Percentiles rank a stretch among this genome's conserved stretches.
These are phyloP conservation scores for Takifugu bimaculatus DNA, from an alignment of 2,113 vertebrate genomes.

Conservation along the genomic window DNA sequence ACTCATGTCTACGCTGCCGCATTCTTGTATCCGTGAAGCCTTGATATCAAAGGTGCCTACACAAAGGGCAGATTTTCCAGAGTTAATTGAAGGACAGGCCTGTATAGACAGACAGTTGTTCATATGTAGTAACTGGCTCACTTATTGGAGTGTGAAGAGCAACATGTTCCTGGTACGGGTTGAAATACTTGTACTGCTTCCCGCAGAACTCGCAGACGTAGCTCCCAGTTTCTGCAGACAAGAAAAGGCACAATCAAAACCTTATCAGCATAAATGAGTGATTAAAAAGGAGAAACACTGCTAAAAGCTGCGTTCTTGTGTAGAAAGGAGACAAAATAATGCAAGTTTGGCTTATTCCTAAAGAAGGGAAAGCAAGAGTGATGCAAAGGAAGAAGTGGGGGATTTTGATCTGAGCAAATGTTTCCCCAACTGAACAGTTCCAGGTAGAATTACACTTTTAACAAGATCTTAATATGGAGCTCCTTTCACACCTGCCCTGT, in stretches of 20 bases:
- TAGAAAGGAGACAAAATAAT: not conserved
- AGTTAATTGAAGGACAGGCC: not conserved
- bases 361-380: conserved; percentile 11
- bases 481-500: not conserved
- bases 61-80: conserved; percentile 5
- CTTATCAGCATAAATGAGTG: not conserved
- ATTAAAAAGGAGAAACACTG: conserved; percentile 15
- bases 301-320: conserved; percentile 24
- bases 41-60: conserved; percentile 66
- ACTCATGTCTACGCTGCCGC: conserved; percentile 59
- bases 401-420: conserved; percentile 10
- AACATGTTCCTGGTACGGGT: conserved; percentile 97
- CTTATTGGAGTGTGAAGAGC: conserved; percentile 96
- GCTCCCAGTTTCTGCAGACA: conserved; percentile 90
- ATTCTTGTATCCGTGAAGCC: conserved; percentile 61
- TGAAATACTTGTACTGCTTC: conserved; percentile 99
- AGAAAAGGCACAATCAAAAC: conserved; percentile 35
- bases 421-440: not conserved
- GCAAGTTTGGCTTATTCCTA: conserved; percentile 10
- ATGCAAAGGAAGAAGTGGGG: conserved; percentile 16
- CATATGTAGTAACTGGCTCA: conserved; percentile 57
- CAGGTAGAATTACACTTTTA: conserved; percentile 13
- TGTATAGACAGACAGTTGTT: not conserved
- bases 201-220: conserved; percentile 97
- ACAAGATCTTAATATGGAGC: conserved; percentile 6